A percentile compares a stretch with the other conserved stretches of the same genome.
Conservation (phyloP, 2,113 vertebrate genomes). For the Dascyllus trimaculatus region DNA sequence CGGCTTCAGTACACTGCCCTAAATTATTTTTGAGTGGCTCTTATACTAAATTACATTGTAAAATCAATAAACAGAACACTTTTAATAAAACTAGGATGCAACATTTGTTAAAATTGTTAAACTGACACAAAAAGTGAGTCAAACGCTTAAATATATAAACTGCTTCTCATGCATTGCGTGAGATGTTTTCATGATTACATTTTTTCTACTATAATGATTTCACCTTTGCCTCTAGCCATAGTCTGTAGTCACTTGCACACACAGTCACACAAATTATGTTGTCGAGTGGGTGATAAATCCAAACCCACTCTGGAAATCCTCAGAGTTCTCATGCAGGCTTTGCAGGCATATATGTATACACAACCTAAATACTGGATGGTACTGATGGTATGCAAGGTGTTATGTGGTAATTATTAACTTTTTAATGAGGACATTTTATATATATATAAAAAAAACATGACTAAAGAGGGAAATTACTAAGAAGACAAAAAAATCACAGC, state of each 20-base stretch:
- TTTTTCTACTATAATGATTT: conserved; percentile 13
- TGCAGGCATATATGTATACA: conserved; percentile 33
- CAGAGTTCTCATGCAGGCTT: background rate
- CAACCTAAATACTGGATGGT: conserved; percentile 10
- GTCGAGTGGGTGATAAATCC: conserved; percentile 17
- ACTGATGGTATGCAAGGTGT: background rate
- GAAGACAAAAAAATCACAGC: background rate
- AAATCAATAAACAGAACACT: background rate
- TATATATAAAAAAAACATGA: no score
- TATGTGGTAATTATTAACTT: conserved; percentile 12
- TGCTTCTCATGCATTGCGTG: background rate
- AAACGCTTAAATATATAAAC: background rate
- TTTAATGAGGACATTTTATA: background rate
- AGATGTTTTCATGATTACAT: background rate
- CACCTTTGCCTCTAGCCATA: conserved; percentile 7
- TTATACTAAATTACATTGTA: background rate
- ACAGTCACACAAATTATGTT: conserved; percentile 28
- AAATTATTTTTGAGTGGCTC: background rate
- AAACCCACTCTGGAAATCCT: conserved; percentile 28
- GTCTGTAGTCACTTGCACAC: conserved; percentile 9
- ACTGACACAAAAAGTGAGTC: conserved; percentile 2
- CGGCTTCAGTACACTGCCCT: background rate
- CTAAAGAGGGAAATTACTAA: conserved; percentile 3
- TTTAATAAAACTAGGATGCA: background rate
- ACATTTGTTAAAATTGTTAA: background rate